A percentile compares a stretch with the other conserved stretches of the same genome.
phyloP scores from a whole-genome alignment of 1,140 invertebrate species.

The Tetraneura akinire region DNA sequence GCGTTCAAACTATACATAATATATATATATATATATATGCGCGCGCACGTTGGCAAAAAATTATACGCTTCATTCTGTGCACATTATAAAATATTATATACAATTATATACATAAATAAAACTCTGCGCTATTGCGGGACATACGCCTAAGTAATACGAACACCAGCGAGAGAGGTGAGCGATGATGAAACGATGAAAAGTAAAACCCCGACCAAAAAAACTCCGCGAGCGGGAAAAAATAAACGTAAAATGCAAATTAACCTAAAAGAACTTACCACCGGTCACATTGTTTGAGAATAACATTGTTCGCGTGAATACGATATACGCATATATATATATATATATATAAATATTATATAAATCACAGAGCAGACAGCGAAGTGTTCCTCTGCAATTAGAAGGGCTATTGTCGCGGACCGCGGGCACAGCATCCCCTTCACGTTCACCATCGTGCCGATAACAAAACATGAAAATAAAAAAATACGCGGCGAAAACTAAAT shows the following conservation, averaged over 20 bases:
- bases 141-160: neutral
- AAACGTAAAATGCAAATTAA: constrained; percentile 31
- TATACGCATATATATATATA: no score
- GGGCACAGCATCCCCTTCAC: neutral
- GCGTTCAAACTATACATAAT: no score
- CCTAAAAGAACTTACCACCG: constrained; percentile 11
- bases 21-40: no score
- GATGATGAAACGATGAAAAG: neutral
- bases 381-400: constrained; percentile 24
- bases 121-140: neutral
- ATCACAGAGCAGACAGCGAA: neutral
- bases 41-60: neutral
- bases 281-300: constrained; percentile 16
- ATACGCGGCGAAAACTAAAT: neutral
- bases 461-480: neutral
- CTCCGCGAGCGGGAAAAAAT: neutral
- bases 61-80: constrained; percentile 2
- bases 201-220: neutral
- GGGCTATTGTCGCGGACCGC: constrained; percentile 27
- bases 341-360: no score
- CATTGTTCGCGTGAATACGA: constrained; percentile 5
- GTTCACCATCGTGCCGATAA: neutral
- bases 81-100: no score
- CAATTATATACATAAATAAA: no score
- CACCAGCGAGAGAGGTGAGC: neutral